phyloP scores from a whole-genome alignment of 2,888 invertebrate species.

The Fabriciana adippe region DNA sequence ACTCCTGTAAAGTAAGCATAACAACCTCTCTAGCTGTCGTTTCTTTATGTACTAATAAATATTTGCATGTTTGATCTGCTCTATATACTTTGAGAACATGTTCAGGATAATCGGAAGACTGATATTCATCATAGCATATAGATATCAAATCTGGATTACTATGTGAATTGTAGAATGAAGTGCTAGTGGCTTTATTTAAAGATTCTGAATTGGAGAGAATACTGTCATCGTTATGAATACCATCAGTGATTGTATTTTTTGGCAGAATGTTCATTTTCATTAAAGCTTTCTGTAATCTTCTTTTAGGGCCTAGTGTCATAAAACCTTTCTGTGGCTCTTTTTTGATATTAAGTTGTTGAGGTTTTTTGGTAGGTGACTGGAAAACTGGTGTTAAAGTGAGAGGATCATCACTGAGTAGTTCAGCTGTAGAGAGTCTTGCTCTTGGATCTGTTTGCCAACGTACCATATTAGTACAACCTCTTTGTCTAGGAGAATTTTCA shows the following conservation, averaged over 20 bases:
- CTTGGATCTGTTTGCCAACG: conserved; percentile 87
- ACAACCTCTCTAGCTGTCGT: conserved; percentile 95
- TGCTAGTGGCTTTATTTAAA: conserved; percentile 72
- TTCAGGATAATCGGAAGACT: conserved; percentile 94
- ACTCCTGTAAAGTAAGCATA: conserved; percentile 97
- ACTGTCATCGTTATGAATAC: conserved; percentile 85
- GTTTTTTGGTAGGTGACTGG: conserved; percentile 80
- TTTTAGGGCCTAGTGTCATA: conserved; percentile 94
- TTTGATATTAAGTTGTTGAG: conserved; percentile 81
- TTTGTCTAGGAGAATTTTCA: conserved; percentile 90
- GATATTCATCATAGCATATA: conserved; percentile 90
- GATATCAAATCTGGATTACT: conserved; percentile 94
- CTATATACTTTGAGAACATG: conserved; percentile 98
- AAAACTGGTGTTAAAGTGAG: conserved; percentile 75
- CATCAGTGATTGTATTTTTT: conserved; percentile 89
- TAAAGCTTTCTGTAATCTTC: conserved; percentile 91
- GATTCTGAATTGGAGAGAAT: conserved; percentile 83
- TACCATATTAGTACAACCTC: conserved; percentile 85
- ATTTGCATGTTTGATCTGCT: conserved; percentile 98
- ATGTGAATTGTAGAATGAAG: conserved; percentile 89
- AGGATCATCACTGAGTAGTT: conserved; percentile 81
- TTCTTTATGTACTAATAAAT: conserved; percentile 96
- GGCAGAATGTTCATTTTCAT: conserved; percentile 95
- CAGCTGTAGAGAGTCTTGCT: conserved; percentile 90
- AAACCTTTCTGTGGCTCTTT: conserved; percentile 89